Conservation (phyloP, 2,888 invertebrate genomes). For the Oasisia sp. region DNA sequence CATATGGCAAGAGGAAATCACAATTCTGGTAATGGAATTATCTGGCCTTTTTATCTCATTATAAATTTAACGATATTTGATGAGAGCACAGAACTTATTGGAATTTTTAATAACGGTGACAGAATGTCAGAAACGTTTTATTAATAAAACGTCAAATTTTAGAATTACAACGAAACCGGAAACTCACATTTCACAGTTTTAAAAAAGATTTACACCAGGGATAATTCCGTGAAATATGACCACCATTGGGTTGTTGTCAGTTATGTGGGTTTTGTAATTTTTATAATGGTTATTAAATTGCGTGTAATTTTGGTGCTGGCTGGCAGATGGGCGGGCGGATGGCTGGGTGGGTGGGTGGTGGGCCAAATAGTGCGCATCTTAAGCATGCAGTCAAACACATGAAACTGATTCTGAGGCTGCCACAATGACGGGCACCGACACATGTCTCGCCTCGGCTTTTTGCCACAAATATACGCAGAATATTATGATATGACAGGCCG, state of each 20-base stretch:
- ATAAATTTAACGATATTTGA: conserved; percentile 17
- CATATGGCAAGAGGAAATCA: conserved; percentile 7
- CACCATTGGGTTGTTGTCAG: neutral
- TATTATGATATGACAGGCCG: conserved; percentile 13
- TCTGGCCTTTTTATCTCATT: conserved; percentile 1
- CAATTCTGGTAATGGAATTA: neutral
- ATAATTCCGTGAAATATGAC: neutral
- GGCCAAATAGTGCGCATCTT: neutral
- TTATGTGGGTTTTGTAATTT: neutral
- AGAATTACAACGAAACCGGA: neutral
- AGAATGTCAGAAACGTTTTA: conserved; percentile 4
- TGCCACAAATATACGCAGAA: conserved; percentile 5
- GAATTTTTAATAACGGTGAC: neutral
- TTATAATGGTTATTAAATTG: neutral
- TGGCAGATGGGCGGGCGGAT: neutral
- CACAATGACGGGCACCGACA: neutral
- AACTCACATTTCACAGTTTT: too few relatives aligned
- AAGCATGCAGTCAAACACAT: neutral
- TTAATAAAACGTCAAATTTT: neutral
- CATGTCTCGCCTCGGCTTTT: neutral
- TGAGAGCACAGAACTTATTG: neutral
- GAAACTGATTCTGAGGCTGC: neutral
- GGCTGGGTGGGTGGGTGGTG: neutral
- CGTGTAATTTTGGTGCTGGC: neutral
- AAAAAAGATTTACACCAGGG: too few relatives aligned